Evolutionary conservation across 1,140 invertebrate species (phyloP), one percentile per base, ranked within the genome.

Genomic region (Conopomorpha cramerella): DNA sequence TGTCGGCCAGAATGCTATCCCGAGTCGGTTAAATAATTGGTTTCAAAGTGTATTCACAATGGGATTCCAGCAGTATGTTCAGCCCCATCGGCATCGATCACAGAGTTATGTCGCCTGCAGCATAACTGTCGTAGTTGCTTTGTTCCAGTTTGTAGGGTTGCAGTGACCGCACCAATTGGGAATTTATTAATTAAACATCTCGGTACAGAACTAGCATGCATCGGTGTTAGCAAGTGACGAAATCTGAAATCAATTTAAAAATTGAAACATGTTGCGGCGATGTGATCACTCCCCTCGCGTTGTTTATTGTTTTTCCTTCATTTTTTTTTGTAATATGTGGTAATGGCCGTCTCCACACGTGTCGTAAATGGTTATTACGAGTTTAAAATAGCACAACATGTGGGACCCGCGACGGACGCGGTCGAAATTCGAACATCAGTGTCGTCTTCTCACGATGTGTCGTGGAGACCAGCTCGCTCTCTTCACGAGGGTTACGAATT

Each of bases 261-360:
- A 31, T 53, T 35, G 49, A 52, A 56, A 56, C 62, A 58, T 49
- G 51, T 51, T 43, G 48, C 46, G 47, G 49, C 49, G 49, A 23
- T 38, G 41, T 43, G 30, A 42, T 34, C 30, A 13, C 6, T 43
- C 42, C 55, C 54, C 55, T 47, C 38, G 37, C 34, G 23, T 36
- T 51, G 58, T 72, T 72, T 70, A 70, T 66, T 72, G 59, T 72
- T 45, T 70, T 73, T 68, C 62, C 61, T 53, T 49, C 48, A 55
- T 68, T 74, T 74, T 68, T 74, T 74, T 74, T 74, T 71, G 66
- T 74, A 74, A 74, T 74, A 74, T 74, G 70, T 67, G 68, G 64
- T 74, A 74, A 74, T 74, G 68, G 66, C 52, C 51, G 56, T 42
- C 53, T 46, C n/a, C 65, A 68, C 68, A 74, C 66, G 66, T 74